Base-by-base conservation (phyloP, 2,113 vertebrate genomes). In the Coracopsis vasa region DNA sequence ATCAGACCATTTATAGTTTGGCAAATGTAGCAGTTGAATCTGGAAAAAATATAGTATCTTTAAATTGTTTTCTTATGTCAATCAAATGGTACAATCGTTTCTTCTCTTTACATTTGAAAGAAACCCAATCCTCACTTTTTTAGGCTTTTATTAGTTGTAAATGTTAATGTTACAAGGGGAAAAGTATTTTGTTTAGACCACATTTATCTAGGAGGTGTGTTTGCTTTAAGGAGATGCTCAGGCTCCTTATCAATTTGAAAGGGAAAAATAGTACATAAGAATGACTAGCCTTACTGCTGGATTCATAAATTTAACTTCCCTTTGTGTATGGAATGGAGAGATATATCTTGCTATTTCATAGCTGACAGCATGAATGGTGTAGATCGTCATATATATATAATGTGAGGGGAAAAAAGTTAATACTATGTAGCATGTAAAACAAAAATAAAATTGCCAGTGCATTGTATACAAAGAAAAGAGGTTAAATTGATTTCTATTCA, bases 401-500 rank as follows among this genome's bases (percentile, higher is more conserved):
- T 95, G 53, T 35, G 69, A 75, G 39, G 51, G 64, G 47, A 3
- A 58, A 80, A 65, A 65, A 90, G 62, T 86, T 92, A 83, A 92
- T 92, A 70, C 66, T 11, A 23, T 66, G 62, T 91, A 91, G 35
- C 19, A 61, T 21, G 42, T 86, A 92, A 95, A 95, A 90, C 82
- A 96, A 97, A 94, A 90, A 79, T 81, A 87, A 94, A 84, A 92
- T 65, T 47, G 24, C 35, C 42, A 11, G 15, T 80, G 24, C 41
- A 12, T 86, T 78, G 42, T 95, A 67, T 67, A 25, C 45, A 77
- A 80, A 47, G 35, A 95, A 90, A 94, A 91, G 80, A 96, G 81
- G 91, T 95, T 97, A 88, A 97, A 96, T 58, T 10, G 17, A 93
- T 94, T 92, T 66, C 77, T 94, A 29, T 94, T 96, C 88, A 83